A percentile compares a stretch with the other conserved stretches of the same genome.
phyloP scores from a whole-genome alignment of 2,113 vertebrate genomes.

The Noturus placidus region DNA sequence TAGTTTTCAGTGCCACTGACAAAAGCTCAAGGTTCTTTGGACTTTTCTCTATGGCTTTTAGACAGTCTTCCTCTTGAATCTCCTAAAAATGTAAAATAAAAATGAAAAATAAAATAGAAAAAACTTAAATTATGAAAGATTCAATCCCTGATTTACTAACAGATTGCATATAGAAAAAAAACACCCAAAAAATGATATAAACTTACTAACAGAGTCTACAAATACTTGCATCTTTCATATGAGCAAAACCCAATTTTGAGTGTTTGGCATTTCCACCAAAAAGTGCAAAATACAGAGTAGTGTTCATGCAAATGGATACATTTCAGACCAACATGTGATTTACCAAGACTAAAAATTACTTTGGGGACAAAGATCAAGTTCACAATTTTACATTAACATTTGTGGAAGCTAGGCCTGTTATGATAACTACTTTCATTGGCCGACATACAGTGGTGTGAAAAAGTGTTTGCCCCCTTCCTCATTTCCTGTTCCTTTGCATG shows the following conservation, averaged over 20 bases:
- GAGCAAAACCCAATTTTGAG: not conserved
- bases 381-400: not conserved
- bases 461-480: too few species aligned
- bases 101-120: too few species aligned
- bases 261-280: not conserved
- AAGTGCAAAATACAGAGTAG: not conserved
- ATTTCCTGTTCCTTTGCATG: too few species aligned
- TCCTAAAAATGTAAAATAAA: not conserved
- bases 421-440: too few species aligned
- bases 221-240: not conserved
- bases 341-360: not conserved
- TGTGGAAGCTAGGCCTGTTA: not conserved
- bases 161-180: not conserved
- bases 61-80: not conserved
- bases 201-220: not conserved
- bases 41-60: not conserved
- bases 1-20: slow-evolving; percentile 22
- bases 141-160: not conserved
- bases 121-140: not conserved
- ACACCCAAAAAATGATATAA: not conserved
- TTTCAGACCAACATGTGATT: not conserved
- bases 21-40: slow-evolving; percentile 32
- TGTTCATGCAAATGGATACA: not conserved
- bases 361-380: not conserved
- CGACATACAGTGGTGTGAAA: too few species aligned